Evolutionary conservation across 2,888 invertebrate genomes (phyloP).

Genomic region (Girardia tigrina): DNA sequence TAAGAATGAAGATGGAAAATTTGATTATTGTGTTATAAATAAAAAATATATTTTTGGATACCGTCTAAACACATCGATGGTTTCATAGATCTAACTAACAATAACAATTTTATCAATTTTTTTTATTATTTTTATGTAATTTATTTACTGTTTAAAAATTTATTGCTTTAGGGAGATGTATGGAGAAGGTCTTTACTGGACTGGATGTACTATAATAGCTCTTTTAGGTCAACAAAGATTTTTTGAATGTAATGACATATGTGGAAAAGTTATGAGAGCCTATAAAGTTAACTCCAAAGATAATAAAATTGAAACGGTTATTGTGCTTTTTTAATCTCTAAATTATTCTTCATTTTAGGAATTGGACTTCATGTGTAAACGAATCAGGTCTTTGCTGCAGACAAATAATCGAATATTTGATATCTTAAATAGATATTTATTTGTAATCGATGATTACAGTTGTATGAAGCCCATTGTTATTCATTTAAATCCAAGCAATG

Average conservation of each 20-base stretch:
- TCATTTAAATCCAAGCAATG: not conserved
- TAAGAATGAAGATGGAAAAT: too few species aligned
- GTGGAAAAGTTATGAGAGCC: conserved; percentile 85
- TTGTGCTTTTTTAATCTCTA: not conserved
- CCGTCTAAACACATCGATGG: too few species aligned
- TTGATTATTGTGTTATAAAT: too few species aligned
- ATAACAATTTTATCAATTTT: too few species aligned
- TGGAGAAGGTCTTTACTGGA: conserved; percentile 96
- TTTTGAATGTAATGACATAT: conserved; percentile 92
- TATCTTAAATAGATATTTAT: not conserved
- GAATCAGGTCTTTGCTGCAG: not conserved
- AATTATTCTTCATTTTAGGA: not conserved
- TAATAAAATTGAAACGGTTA: conserved; percentile 38
- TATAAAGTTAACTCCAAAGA: conserved; percentile 58
- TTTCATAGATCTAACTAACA: too few species aligned
- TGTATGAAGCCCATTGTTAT: not conserved
- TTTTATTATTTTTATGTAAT: too few species aligned
- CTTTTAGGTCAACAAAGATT: conserved; percentile 81
- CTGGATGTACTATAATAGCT: conserved; percentile 86
- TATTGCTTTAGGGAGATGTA: conserved; percentile 70
- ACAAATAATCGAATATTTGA: not conserved
- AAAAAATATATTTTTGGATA: too few species aligned
- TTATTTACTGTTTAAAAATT: too few species aligned
- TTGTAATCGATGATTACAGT: not conserved
- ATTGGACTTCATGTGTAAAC: not conserved